phyloP scores from a whole-genome alignment of 2,888 invertebrate species.

The Eristalis tenax region DNA sequence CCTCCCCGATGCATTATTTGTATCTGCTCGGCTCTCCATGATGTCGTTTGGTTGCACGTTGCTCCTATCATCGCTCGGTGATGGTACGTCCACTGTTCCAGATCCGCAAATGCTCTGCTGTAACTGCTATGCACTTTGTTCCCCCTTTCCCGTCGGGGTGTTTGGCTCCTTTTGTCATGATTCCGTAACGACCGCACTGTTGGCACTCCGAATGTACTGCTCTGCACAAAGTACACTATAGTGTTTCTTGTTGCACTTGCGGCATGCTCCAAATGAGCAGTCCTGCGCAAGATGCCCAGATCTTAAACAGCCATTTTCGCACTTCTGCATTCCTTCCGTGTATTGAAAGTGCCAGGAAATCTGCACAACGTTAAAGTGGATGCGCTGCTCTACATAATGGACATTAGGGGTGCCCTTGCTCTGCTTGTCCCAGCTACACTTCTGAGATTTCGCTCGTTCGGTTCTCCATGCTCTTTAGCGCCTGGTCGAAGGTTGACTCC shows the following conservation, averaged over 20 bases:
- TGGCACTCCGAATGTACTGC: not conserved
- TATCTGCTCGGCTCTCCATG: not conserved
- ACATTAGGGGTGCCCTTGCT: not conserved
- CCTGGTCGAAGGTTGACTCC: slow-evolving; percentile 14
- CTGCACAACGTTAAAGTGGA: slow-evolving; percentile 2
- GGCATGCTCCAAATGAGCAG: not conserved
- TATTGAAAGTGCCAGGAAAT: not conserved
- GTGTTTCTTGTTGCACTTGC: slow-evolving; percentile 3
- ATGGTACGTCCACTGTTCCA: not conserved
- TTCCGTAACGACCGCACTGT: not conserved
- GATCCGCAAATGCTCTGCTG: not conserved
- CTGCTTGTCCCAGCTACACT: not conserved
- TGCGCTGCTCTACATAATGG: slow-evolving; percentile 1
- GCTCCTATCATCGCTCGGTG: slow-evolving; percentile 1
- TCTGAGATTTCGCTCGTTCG: not conserved
- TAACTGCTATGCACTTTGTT: slow-evolving; percentile 3
- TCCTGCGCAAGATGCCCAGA: not conserved
- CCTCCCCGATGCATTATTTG: not conserved
- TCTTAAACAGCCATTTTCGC: not conserved
- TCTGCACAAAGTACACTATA: slow-evolving; percentile 1
- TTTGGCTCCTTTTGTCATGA: not conserved
- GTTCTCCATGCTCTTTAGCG: not conserved
- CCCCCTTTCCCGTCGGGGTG: not conserved
- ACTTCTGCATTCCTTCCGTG: not conserved
- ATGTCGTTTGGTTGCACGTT: not conserved